Conservation (phyloP, 2,113 vertebrate species). For the Tringa solitaria region DNA sequence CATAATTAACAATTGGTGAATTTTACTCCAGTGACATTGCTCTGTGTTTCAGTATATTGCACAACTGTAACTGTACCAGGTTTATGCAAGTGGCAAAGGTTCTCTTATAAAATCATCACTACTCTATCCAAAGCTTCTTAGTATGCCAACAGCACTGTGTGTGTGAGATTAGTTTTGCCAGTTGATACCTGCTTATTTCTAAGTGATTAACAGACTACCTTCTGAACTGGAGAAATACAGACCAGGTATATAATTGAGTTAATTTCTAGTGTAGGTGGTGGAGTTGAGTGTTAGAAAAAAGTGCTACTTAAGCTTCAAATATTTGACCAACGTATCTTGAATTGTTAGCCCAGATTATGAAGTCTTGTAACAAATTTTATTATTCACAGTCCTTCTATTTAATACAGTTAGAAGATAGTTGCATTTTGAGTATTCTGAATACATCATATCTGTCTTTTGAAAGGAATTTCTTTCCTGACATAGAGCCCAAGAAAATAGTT, state of each 20-base stretch:
- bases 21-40: conserved; percentile 54
- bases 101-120: conserved; percentile 35
- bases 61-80: not conserved
- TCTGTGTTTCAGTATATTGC: conserved; percentile 61
- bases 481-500: not conserved
- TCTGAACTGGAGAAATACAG: not conserved
- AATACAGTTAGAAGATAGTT: not conserved
- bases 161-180: conserved; percentile 2
- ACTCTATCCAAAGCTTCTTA: conserved; percentile 34
- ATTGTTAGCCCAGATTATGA: not conserved
- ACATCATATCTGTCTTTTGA: not conserved
- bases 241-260: not conserved
- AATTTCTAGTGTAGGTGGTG: not conserved
- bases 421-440: not conserved
- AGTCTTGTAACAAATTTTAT: not conserved
- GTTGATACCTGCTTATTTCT: not conserved
- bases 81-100: conserved; percentile 30
- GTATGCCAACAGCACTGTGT: not conserved
- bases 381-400: not conserved
- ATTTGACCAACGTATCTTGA: not conserved
- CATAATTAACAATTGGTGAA: conserved; percentile 68
- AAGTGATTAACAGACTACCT: not conserved
- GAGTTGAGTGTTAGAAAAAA: not conserved
- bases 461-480: not conserved
- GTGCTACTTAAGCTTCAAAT: not conserved